Conservation (phyloP, 53 echinoderm and acorn worm species). For the Holothuria leucospilota region DNA sequence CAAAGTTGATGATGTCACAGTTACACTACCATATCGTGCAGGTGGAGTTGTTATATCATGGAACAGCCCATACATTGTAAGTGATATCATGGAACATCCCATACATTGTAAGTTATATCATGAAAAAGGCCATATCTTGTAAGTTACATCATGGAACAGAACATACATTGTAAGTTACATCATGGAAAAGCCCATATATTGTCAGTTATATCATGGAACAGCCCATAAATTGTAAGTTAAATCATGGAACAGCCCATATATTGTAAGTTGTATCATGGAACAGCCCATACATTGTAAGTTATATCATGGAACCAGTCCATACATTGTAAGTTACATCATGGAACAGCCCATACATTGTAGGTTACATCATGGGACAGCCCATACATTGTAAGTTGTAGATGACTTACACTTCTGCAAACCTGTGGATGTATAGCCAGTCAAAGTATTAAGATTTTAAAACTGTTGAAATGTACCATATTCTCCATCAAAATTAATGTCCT, state of each 20-base stretch:
- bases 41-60: conserved; percentile 23
- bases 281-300: conserved; percentile 47
- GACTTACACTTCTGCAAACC: too few relatives aligned
- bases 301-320: not conserved
- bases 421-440: too few relatives aligned
- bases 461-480: too few relatives aligned
- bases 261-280: conserved; percentile 36
- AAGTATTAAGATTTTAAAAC: too few relatives aligned
- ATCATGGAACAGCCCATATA: not conserved
- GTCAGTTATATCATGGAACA: not conserved
- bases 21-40: conserved; percentile 39
- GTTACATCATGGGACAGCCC: too few relatives aligned
- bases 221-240: conserved; percentile 43
- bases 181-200: too few relatives aligned
- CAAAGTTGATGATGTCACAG: conserved; percentile 58
- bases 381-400: too few relatives aligned
- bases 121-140: not conserved
- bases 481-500: too few relatives aligned
- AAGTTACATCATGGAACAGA: not conserved
- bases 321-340: too few relatives aligned
- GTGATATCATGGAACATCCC: not conserved
- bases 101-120: not conserved
- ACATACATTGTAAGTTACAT: too few relatives aligned
- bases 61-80: conserved; percentile 42
- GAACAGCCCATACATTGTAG: too few relatives aligned